Evolutionary conservation across 2,888 invertebrate genomes (phyloP).

Genomic region (Chrysina gloriosa): DNA sequence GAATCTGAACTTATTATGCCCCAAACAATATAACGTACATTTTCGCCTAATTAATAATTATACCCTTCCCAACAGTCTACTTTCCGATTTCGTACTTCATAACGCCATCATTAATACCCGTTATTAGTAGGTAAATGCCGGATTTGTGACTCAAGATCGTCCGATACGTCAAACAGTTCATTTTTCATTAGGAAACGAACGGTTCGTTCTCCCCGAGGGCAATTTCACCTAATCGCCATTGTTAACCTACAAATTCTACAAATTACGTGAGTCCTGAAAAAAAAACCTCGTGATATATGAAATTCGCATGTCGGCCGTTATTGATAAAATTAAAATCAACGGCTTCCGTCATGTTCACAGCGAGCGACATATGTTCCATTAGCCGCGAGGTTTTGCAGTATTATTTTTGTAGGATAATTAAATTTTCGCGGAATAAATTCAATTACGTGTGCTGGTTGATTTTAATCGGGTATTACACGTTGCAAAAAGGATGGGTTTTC

Average conservation of each 20-base stretch:
- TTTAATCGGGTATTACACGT: too few relatives aligned
- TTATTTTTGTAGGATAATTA: not conserved
- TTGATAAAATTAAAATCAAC: conserved; percentile 13
- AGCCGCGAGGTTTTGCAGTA: not conserved
- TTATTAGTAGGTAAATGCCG: conserved; percentile 8
- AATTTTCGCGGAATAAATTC: not conserved
- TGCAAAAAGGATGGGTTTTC: too few relatives aligned
- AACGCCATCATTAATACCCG: not conserved
- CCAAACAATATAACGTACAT: not conserved
- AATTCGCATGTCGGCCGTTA: conserved; percentile 9
- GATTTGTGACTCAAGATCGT: not conserved
- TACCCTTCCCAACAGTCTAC: not conserved
- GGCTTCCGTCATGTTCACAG: not conserved
- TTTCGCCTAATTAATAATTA: conserved; percentile 12
- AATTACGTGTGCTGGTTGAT: too few relatives aligned
- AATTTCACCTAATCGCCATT: not conserved
- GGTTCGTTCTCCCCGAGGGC: not conserved
- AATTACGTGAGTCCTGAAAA: not conserved
- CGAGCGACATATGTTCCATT: conserved; percentile 9
- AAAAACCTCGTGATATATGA: not conserved
- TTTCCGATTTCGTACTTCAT: not conserved
- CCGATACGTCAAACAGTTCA: conserved; percentile 18
- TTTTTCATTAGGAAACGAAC: conserved; percentile 11
- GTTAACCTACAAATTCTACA: conserved; percentile 5
- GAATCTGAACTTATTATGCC: not conserved